Percentiles rank a stretch among this genome's conserved stretches.
phyloP scores from a whole-genome alignment of 2,888 invertebrate species.

The Andrena praecox region DNA sequence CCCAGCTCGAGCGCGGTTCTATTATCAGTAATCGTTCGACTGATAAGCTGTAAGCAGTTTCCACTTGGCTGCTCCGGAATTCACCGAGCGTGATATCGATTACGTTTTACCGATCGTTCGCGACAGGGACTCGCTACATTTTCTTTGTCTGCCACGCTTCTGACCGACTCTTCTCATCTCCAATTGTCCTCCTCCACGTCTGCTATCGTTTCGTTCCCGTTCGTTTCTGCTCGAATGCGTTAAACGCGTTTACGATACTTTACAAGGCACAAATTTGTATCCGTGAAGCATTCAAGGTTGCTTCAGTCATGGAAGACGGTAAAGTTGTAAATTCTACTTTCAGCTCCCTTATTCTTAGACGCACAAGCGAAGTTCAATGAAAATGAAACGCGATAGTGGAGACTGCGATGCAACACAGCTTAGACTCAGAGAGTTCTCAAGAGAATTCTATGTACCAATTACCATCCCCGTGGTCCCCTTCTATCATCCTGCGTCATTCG shows the following conservation, averaged over 20 bases:
- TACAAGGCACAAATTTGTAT: neutral
- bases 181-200: too few relatives aligned
- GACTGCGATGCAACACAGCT: too few relatives aligned
- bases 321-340: too few relatives aligned
- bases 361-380: too few relatives aligned
- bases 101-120: constrained; percentile 56
- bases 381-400: too few relatives aligned
- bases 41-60: constrained; percentile 70
- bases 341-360: too few relatives aligned
- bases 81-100: constrained; percentile 63
- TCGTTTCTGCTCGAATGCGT: neutral
- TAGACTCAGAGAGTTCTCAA: too few relatives aligned
- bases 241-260: neutral
- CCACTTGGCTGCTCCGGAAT: constrained; percentile 63
- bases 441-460: too few relatives aligned
- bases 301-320: neutral
- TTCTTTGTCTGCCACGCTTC: constrained; percentile 3
- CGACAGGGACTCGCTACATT: neutral
- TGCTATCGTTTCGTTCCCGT: neutral
- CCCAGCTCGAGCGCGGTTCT: constrained; percentile 31
- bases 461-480: too few relatives aligned
- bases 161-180: neutral
- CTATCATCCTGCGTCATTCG: neutral
- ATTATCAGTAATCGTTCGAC: constrained; percentile 64
- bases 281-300: neutral